Percentiles rank a stretch among this genome's conserved stretches.
Evolutionary conservation across 2,113 vertebrate species (phyloP).

Genomic region (Caracal caracal): DNA sequence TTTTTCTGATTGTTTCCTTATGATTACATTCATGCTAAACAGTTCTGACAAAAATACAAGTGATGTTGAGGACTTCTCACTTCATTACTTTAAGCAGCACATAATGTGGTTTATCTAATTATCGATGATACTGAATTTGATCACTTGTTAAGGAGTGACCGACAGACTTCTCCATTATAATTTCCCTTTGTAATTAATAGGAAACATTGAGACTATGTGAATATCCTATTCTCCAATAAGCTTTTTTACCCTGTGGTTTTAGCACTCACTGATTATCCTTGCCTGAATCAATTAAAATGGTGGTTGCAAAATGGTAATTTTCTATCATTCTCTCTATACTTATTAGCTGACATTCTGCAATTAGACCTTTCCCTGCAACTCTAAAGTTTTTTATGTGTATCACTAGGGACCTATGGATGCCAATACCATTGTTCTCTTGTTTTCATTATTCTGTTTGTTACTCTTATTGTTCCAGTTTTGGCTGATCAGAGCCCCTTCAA

Average conservation of each 20-base stretch:
- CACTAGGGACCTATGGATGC: background rate
- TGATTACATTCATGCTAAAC: background rate
- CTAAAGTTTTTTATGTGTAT: background rate
- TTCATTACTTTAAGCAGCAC: background rate
- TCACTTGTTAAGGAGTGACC: background rate
- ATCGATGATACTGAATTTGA: background rate
- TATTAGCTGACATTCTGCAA: constrained; percentile 15
- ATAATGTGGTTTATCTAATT: background rate
- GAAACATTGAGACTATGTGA: background rate
- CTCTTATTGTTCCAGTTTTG: background rate
- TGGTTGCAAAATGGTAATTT: constrained; percentile 10
- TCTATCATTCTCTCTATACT: background rate
- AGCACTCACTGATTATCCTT: constrained; percentile 4
- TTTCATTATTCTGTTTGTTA: constrained; percentile 18
- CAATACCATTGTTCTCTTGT: background rate
- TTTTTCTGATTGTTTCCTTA: constrained; percentile 10
- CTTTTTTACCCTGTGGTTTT: background rate
- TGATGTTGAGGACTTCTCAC: background rate
- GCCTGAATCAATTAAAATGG: background rate
- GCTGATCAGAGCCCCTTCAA: background rate
- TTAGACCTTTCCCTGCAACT: constrained; percentile 7
- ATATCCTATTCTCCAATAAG: background rate
- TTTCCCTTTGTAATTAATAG: background rate
- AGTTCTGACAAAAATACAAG: background rate
- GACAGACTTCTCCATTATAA: background rate